Conservation (phyloP, 1,140 invertebrate species). For the Piezodorus guildinii region DNA sequence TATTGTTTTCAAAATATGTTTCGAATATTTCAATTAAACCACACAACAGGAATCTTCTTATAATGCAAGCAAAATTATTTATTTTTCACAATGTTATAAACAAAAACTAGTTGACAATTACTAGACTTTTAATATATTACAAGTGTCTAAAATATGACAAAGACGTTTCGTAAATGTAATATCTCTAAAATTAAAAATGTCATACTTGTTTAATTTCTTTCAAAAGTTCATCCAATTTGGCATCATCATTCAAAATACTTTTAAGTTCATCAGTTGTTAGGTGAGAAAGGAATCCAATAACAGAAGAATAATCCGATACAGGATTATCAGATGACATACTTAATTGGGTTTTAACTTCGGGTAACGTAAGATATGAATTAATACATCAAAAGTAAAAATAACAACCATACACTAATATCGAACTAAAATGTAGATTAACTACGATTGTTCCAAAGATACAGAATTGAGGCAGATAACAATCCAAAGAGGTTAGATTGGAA, state of each 20-base stretch:
- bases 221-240: slow-evolving; percentile 66
- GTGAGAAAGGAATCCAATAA: slow-evolving; percentile 42
- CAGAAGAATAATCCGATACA: slow-evolving; percentile 34
- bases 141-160: no score
- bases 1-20: no score
- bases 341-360: no score
- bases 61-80: slow-evolving; percentile 12
- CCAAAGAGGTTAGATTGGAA: no score
- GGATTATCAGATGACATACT: neutral
- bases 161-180: no score
- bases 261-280: slow-evolving; percentile 64
- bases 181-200: slow-evolving; percentile 9
- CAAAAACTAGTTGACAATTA: neutral
- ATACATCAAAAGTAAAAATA: no score
- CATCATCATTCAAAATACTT: slow-evolving; percentile 70
- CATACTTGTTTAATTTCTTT: slow-evolving; percentile 64
- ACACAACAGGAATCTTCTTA: slow-evolving; percentile 16
- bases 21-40: slow-evolving; percentile 16
- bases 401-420: no score
- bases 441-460: no score
- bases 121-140: no score
- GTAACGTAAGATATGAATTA: no score
- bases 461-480: no score
- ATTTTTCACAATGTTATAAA: slow-evolving; percentile 19
- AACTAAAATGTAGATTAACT: no score